Base-by-base conservation (phyloP, 2,797 vertebrate species). In the Kryptolebias ocellatus region DNA sequence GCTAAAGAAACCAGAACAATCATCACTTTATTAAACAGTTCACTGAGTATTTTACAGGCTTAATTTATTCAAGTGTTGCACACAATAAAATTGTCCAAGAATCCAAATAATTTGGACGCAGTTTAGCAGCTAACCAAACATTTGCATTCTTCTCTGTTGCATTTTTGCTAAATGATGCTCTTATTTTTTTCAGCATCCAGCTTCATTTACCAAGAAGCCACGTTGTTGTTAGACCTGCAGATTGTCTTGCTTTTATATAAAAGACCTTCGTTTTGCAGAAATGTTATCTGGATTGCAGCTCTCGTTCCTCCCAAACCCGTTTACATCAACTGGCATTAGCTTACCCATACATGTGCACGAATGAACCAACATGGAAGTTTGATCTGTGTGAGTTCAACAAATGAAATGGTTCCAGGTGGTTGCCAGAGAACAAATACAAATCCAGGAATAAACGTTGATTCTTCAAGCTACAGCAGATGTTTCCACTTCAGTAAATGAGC, bases 241-340 rank as follows among this genome's bases (percentile, higher is more conserved):
- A 50, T 6, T 39, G 18, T 37, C 59, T 51, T 39, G n/a, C 59
- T 34, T 37, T 39, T 16, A 51, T 50, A 37, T 34, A 29, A 20
- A 61, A 50, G 29, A 39, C 17, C 31, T 50, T 61, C 45, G 12
- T 34, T 4, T 59, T 59, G 29, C 57, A 61, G 18, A 50, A 37
- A 61, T 16, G n/a, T 37, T 46, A 50, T 60, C 57, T 24, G 59
- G n/a, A 37, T 51, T 50, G 28, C 29, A 4, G 12, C 45, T 16
- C 15, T 2, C 9, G 29, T 51, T 51, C 14, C 59, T 51, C 6
- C 47, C 39, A 18, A 51, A 4, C 31, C 31, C 10, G 8, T 45
- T 27, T 29, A 15, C 5, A 34, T 16, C 29, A 60, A 20, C 17
- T 14, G 18, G 12, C 58, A n/a, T 47, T n/a, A 47, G 39, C 39